Base-by-base conservation (phyloP, 2,113 vertebrate genomes). In the Dermatemys mawii region DNA sequence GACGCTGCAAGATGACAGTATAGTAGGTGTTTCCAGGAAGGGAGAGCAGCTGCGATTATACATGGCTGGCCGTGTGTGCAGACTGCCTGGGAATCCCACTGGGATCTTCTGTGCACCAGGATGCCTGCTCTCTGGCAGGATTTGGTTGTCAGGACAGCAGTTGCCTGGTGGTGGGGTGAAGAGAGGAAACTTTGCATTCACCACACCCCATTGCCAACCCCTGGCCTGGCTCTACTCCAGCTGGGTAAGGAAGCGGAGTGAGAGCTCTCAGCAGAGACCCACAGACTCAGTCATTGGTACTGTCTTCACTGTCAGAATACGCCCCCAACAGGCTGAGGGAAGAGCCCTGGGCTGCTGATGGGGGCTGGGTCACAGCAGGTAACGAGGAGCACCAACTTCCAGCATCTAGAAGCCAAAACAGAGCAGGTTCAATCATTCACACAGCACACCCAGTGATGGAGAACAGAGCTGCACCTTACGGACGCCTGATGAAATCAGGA, bases 291-390 rank as follows among this genome's bases (percentile, higher is more conserved):
- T 97, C 96, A 11, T 96, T 92, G 0, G 78, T 3, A 9, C 97
- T 96, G 95, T 97, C 98, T 35, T 98, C 98, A 1, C 98, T 98
- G 97, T 98, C 98, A 0, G 87, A 83, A n/a, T 98, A 98, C 0
- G 97, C 89, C 13, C 98, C 98, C 95, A 98, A 41, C 89, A 98
- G 96, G 83, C 97, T 89, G 24, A 98, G 96, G 10, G 98, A 98
- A 55, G 98, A 97, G 0, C 79, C 16, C 90, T 53, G 57, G 83
- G 79, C 26, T 2, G 38, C 60, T 5, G 84, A 8, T 8, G 78
- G 10, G 4, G 26, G 32, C 9, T 1, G 11, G 17, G 5, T 38
- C 10, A 9, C 49, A 2, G 38, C 49, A 41, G 53, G 19, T 16
- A 51, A 19, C 0, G 84, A 3, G 32, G 13, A 0, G 38, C 88